phyloP scores from a whole-genome alignment of 2,113 vertebrate genomes.

The Fulica atra region DNA sequence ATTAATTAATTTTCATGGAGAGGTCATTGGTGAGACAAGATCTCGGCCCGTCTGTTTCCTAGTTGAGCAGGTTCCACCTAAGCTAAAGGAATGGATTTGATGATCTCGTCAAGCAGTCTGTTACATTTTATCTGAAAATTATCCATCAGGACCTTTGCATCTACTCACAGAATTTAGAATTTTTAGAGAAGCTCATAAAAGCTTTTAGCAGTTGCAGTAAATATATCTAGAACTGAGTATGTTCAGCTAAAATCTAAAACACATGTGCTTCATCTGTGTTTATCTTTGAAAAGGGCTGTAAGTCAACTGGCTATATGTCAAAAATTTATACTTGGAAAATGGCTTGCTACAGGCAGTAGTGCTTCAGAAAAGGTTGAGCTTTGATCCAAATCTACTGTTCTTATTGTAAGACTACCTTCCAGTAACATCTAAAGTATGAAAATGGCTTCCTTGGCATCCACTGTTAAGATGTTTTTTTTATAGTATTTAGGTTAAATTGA shows the following conservation, averaged over 20 bases:
- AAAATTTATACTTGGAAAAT: neutral
- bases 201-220: neutral
- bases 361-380: neutral
- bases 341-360: neutral
- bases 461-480: neutral
- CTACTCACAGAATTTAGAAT: neutral
- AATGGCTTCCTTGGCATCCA: neutral
- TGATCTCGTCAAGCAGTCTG: slow-evolving; percentile 20
- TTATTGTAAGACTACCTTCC: neutral
- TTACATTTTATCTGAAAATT: slow-evolving; percentile 46
- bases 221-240: neutral
- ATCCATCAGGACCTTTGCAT: neutral
- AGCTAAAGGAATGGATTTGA: slow-evolving; percentile 30
- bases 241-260: neutral
- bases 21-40: slow-evolving; percentile 50
- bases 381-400: neutral
- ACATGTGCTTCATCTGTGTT: neutral
- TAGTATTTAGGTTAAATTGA: neutral
- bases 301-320: neutral
- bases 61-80: neutral
- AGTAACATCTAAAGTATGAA: neutral
- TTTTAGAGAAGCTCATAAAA: neutral
- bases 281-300: neutral
- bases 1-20: slow-evolving; percentile 67
- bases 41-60: slow-evolving; percentile 10